These are phyloP conservation scores for Entomobrya proxima DNA, from an alignment of 2,888 invertebrate genomes.

Conservation along the genomic window DNA sequence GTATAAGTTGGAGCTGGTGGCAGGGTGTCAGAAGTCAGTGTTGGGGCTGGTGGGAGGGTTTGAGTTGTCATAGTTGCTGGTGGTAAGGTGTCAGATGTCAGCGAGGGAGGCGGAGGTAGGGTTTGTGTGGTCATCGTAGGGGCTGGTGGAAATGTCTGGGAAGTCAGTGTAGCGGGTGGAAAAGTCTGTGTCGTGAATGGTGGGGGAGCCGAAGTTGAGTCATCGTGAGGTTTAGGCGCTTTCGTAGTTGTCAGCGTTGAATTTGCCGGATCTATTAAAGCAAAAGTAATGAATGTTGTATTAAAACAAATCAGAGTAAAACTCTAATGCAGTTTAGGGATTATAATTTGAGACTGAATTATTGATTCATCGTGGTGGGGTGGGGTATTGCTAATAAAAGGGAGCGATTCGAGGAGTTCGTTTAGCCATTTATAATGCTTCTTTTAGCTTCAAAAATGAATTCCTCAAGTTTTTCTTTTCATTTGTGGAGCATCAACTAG, in stretches of 20 bases:
- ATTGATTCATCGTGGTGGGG: too few relatives aligned
- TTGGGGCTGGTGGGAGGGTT: slow-evolving; percentile 21
- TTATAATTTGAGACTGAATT: too few relatives aligned
- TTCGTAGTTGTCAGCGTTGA: slow-evolving; percentile 50
- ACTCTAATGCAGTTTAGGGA: too few relatives aligned
- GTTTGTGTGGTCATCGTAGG: not conserved
- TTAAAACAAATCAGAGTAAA: too few relatives aligned
- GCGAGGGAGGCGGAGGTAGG: slow-evolving; percentile 38
- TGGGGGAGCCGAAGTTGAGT: not conserved
- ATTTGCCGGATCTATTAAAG: slow-evolving; percentile 53
- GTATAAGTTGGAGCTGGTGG: slow-evolving; percentile 30
- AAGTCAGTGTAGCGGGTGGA: slow-evolving; percentile 10
- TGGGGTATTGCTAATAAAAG: too few relatives aligned
- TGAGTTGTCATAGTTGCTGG: not conserved
- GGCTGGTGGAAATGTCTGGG: slow-evolving; percentile 16
- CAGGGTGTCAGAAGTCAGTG: not conserved
- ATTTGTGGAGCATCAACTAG: too few relatives aligned
- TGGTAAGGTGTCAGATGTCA: slow-evolving; percentile 26
- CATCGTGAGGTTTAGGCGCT: slow-evolving; percentile 6
- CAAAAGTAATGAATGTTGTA: too few relatives aligned
- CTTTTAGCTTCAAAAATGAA: too few relatives aligned
- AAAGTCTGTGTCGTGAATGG: not conserved
- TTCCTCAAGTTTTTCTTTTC: too few relatives aligned
- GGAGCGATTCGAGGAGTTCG: too few relatives aligned
- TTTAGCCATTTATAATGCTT: too few relatives aligned